Evolutionary conservation across 2,888 invertebrate genomes (phyloP).

Genomic region (Drosophila rellima): DNA sequence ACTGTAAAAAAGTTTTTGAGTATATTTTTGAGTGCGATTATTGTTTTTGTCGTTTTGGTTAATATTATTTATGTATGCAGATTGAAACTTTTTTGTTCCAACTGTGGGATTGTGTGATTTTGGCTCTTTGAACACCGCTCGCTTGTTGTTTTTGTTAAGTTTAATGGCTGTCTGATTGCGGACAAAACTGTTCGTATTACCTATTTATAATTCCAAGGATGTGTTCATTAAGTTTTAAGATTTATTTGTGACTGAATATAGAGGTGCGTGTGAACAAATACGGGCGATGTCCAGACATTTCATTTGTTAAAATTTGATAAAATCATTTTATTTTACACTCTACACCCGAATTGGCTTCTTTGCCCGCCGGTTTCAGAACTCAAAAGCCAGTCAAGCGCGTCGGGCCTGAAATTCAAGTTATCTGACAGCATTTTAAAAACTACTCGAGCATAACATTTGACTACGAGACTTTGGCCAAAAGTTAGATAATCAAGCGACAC

Average conservation of each 20-base stretch:
- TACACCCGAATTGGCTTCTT: slow-evolving; percentile 13
- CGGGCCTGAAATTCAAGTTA: slow-evolving; percentile 76
- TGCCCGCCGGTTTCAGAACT: slow-evolving; percentile 55
- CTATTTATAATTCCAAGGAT: slow-evolving; percentile 70
- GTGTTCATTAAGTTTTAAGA: slow-evolving; percentile 61
- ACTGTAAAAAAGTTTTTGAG: slow-evolving; percentile 50
- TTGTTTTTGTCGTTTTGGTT: slow-evolving; percentile 57
- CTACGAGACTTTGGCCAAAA: slow-evolving; percentile 36
- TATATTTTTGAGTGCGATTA: slow-evolving; percentile 32
- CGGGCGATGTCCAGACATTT: slow-evolving; percentile 43
- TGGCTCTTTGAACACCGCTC: slow-evolving; percentile 34
- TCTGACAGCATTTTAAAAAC: slow-evolving; percentile 55
- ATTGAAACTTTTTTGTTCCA: slow-evolving; percentile 48
- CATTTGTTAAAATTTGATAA: slow-evolving; percentile 3
- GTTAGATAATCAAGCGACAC: slow-evolving; percentile 75
- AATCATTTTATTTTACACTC: slow-evolving; percentile 61
- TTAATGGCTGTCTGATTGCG: slow-evolving; percentile 73
- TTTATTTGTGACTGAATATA: slow-evolving; percentile 33
- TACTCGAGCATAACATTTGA: slow-evolving; percentile 61
- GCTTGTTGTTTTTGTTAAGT: slow-evolving; percentile 67
- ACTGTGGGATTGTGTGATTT: slow-evolving; percentile 44
- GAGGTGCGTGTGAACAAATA: slow-evolving; percentile 61
- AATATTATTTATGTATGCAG: slow-evolving; percentile 76
- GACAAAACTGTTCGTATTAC: slow-evolving; percentile 51
- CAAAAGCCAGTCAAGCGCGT: slow-evolving; percentile 62